A percentile compares a stretch with the other conserved stretches of the same genome.
phyloP scores from a whole-genome alignment of 1,140 invertebrate species.

The Vanessa atalanta region DNA sequence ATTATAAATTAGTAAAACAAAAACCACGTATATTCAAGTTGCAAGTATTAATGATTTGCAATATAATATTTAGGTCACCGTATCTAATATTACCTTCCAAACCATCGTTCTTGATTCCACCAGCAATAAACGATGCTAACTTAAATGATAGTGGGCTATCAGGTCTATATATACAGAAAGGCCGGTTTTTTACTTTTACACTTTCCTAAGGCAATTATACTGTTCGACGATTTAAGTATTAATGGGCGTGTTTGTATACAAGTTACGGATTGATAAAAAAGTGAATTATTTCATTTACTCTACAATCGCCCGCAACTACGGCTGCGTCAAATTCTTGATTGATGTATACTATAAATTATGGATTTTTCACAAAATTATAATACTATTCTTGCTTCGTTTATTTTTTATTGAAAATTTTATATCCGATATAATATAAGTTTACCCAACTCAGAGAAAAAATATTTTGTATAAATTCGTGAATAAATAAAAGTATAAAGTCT shows the following conservation, averaged over 20 bases:
- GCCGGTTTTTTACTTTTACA: constrained; percentile 48
- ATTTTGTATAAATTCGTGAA: too few species aligned
- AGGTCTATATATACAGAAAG: constrained; percentile 50
- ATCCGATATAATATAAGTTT: too few species aligned
- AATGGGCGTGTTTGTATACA: constrained; percentile 41
- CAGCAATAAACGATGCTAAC: constrained; percentile 35
- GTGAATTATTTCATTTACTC: constrained; percentile 18
- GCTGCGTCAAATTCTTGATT: neutral
- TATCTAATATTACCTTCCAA: constrained; percentile 54
- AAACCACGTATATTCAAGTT: neutral
- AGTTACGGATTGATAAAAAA: constrained; percentile 42
- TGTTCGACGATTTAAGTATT: constrained; percentile 46
- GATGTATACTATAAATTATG: too few species aligned
- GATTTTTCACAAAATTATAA: too few species aligned
- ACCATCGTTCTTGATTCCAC: constrained; percentile 46
- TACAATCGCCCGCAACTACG: constrained; percentile 9
- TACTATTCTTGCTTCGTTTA: too few species aligned
- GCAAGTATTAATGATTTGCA: neutral
- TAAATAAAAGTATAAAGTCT: too few species aligned
- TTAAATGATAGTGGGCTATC: constrained; percentile 40
- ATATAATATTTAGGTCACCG: constrained; percentile 27
- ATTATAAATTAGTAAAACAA: neutral
- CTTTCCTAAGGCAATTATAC: constrained; percentile 48
- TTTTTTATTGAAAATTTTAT: too few species aligned
- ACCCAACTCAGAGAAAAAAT: too few species aligned